Evolutionary conservation across 92 coral and sea anemone genomes (phyloP), one percentile per base, ranked within the genome.

Genomic region (Epizoanthus scotinus): DNA sequence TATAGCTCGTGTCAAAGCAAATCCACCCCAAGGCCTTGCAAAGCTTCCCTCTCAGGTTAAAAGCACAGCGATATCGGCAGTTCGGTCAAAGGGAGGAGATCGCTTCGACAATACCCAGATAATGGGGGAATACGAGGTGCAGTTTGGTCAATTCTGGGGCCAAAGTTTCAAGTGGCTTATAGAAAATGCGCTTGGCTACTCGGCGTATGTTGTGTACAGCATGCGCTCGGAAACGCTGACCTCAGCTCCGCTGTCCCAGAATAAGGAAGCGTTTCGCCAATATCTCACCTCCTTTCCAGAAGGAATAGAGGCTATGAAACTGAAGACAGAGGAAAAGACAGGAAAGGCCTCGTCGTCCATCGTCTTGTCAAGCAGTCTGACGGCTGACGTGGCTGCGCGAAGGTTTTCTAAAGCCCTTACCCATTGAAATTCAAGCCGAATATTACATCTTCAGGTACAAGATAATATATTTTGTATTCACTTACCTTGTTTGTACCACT

Each of bases 121-220:
- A 19, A 64, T 70, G 0, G 85, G 77, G 5, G 83, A 88, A 34
- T 88, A 84, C 28, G 17, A 34, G 40, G 8, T 90, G 0, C 91
- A 90, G 81, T 90, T 90, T 87, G 90, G 86, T 9, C 34, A 14
- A 36, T 90, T 47, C 79, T 53, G 70, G 24, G 93, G 93, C 2
- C 66, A 90, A 62, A 65, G 82, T 2, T 86, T 90, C 59, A 50
- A 55, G 61, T 90, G 93, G 90, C 55, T 89, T 82, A 38, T 89
- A 3, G 88, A 81, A 18, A 89, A 84, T 84, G 83, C 75, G 2
- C 31, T 84, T 21, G 88, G 84, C n/a, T 70, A 77, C 62, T 56
- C 70, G 40, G 87, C 86, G 3, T 20, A 25, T 20, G 18, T 59
- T 59, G 0, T 59, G 24, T 59, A 59, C 65, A n/a, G 65, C 18